phyloP scores from a whole-genome alignment of 2,888 invertebrate species.

The Metacarcinus magister region DNA sequence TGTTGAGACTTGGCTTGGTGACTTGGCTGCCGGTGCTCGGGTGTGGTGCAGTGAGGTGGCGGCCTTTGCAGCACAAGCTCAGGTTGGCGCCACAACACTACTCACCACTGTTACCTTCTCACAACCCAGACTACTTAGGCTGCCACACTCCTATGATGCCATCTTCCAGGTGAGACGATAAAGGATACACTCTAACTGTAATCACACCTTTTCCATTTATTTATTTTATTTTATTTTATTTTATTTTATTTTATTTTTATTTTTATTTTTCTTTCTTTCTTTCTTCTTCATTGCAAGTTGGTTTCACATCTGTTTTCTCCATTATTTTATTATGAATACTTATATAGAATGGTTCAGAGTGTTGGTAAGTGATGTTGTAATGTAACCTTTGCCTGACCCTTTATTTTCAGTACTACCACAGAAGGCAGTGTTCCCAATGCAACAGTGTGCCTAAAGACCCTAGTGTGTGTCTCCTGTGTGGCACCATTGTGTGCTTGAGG shows the following conservation, averaged over 20 bases:
- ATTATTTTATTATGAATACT: too few species aligned
- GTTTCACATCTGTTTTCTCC: too few species aligned
- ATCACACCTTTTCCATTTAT: too few species aligned
- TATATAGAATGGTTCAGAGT: too few species aligned
- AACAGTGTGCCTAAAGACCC: constrained; percentile 95
- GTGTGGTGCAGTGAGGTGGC: constrained; percentile 80
- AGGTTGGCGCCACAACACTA: constrained; percentile 73
- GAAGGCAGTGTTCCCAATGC: constrained; percentile 94
- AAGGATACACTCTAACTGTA: background rate
- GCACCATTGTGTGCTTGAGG: constrained; percentile 95
- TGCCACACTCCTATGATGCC: constrained; percentile 96
- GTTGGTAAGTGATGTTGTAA: too few species aligned
- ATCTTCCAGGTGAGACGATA: constrained; percentile 89
- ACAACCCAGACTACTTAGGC: constrained; percentile 91
- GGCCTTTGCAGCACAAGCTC: constrained; percentile 76
- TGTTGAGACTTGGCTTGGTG: constrained; percentile 78
- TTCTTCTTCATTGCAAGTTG: too few species aligned
- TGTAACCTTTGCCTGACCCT: too few species aligned
- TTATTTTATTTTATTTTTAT: too few species aligned
- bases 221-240: too few species aligned
- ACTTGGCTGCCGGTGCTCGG: constrained; percentile 75
- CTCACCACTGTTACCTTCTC: constrained; percentile 87
- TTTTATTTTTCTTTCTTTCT: too few species aligned
- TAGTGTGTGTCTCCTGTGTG: constrained; percentile 96
- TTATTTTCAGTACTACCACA: constrained; percentile 92